Evolutionary conservation across 53 echinoderm and acorn worm genomes (phyloP).

Genomic region (Temnopleurus reevesii): DNA sequence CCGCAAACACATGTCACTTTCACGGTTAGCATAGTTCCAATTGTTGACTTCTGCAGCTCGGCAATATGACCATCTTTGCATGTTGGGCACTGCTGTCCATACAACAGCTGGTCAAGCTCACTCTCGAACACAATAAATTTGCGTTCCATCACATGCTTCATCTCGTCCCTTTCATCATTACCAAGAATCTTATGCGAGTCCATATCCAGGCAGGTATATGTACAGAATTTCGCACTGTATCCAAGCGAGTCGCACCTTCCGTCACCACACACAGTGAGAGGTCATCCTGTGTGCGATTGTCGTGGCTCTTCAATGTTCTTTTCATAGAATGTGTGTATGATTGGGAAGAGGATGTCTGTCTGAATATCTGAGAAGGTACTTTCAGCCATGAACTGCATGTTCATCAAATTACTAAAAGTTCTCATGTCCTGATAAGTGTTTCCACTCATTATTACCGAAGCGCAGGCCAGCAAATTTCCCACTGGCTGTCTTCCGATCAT

Average conservation of each 20-base stretch:
- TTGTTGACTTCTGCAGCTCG: too few species aligned
- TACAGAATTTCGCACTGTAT: not conserved
- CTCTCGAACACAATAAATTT: too few species aligned
- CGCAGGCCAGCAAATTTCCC: not conserved
- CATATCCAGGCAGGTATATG: not conserved
- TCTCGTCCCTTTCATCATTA: too few species aligned
- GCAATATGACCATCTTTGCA: too few species aligned
- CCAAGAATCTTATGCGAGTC: not conserved
- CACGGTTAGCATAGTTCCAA: not conserved
- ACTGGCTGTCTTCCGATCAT: not conserved
- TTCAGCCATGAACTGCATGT: not conserved
- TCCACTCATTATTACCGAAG: not conserved
- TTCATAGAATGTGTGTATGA: not conserved
- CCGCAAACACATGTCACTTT: not conserved
- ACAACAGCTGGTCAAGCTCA: too few species aligned
- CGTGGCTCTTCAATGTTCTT: not conserved
- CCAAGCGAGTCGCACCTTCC: not conserved
- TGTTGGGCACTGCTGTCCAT: too few species aligned
- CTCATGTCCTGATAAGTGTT: not conserved
- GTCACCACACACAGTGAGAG: not conserved
- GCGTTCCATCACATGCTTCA: too few species aligned
- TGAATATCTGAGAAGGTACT: not conserved
- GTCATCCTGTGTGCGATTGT: not conserved
- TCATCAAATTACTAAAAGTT: not conserved
- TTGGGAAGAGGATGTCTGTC: not conserved